These are phyloP conservation scores for Phalanger gymnotis DNA, from an alignment of 2,797 vertebrate species.

Conservation along the genomic window DNA sequence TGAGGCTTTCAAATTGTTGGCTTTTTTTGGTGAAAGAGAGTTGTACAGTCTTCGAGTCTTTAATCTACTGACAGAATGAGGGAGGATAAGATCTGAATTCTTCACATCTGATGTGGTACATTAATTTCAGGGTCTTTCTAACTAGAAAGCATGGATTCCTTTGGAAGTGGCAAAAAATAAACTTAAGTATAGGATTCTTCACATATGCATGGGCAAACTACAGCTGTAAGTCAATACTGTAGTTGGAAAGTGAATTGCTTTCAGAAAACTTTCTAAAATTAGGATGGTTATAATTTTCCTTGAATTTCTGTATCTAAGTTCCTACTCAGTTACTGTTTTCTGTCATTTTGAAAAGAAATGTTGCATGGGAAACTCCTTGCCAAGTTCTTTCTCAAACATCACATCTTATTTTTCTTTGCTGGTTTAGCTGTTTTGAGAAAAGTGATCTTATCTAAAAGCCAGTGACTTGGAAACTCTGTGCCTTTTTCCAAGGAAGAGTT, in stretches of 20 bases:
- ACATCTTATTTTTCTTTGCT: conserved; percentile 44
- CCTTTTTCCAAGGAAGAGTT: background rate
- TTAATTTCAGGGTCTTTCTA: conserved; percentile 74
- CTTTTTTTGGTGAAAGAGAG: conserved; percentile 51
- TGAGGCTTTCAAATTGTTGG: conserved; percentile 28
- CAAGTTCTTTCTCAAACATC: conserved; percentile 47
- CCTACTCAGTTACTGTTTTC: conserved; percentile 64
- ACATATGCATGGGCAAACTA: conserved; percentile 70
- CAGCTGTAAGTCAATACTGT: conserved; percentile 70
- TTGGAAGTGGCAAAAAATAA: conserved; percentile 76
- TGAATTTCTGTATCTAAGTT: conserved; percentile 53
- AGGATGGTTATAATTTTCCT: conserved; percentile 70
- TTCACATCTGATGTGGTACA: conserved; percentile 61
- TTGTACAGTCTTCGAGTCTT: conserved; percentile 59
- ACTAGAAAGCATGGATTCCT: conserved; percentile 59
- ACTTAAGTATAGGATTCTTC: conserved; percentile 74
- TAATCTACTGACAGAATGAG: conserved; percentile 64
- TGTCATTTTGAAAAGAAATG: conserved; percentile 64
- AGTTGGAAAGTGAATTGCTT: conserved; percentile 67
- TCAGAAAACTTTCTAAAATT: conserved; percentile 74
- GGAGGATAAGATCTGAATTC: conserved; percentile 54
- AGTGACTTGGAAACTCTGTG: conserved; percentile 10
- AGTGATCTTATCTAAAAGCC: conserved; percentile 54
- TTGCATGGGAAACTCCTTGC: conserved; percentile 46
- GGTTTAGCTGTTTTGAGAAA: conserved; percentile 58